These are phyloP conservation scores for Kryptopterus vitreolus DNA, from an alignment of 2,797 vertebrate genomes.

Conservation along the genomic window DNA sequence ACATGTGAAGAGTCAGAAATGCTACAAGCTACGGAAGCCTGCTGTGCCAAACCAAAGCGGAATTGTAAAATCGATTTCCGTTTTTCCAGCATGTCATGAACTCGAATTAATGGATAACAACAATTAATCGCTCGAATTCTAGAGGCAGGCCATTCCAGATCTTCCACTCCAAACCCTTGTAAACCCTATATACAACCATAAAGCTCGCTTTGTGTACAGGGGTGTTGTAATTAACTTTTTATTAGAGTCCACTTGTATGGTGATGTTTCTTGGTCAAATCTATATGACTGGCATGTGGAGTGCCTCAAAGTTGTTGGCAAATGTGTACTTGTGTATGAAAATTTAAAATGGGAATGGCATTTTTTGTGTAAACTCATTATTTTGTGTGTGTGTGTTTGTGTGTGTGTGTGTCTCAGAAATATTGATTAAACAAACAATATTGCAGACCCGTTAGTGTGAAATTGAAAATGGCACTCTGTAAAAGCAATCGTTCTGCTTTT, in stretches of 20 bases:
- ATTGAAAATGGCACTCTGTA: constrained; percentile 59
- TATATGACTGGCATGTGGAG: neutral
- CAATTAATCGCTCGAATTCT: no score
- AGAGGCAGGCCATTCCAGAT: no score
- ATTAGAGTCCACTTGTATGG: neutral
- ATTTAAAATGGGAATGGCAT: neutral
- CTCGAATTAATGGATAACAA: no score
- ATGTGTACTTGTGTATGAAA: neutral
- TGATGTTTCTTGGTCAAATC: neutral
- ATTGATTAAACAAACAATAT: constrained; percentile 39
- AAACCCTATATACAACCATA: no score
- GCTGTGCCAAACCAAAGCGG: no score
- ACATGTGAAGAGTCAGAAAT: neutral
- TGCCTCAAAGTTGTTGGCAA: neutral
- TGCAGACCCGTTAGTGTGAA: constrained; percentile 54
- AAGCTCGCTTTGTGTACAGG: no score
- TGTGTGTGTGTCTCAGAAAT: neutral
- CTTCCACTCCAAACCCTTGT: no score
- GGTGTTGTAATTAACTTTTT: neutral
- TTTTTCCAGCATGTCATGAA: no score
- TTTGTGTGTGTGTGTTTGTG: neutral
- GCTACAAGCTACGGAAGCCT: no score
- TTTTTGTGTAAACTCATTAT: constrained; percentile 29
- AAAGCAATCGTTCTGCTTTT: constrained; percentile 58
- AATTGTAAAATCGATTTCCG: no score